phyloP scores from a whole-genome alignment of 1,140 invertebrate species.

The Drosophila subpulchrella region DNA sequence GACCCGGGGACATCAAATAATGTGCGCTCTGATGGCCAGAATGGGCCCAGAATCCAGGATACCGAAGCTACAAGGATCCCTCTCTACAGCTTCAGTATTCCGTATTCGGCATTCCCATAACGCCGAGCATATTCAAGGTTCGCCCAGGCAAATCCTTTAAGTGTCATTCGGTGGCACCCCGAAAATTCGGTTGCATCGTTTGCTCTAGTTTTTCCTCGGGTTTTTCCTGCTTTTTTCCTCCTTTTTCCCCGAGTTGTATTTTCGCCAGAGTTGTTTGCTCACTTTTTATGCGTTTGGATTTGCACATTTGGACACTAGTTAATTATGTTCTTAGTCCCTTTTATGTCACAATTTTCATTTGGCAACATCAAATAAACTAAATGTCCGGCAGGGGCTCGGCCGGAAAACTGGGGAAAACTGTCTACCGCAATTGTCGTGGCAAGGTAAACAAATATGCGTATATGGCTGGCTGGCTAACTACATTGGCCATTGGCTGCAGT shows the following conservation, averaged over 20 bases:
- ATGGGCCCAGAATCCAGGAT: slow-evolving; percentile 10
- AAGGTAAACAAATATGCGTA: slow-evolving; percentile 81
- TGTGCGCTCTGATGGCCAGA: slow-evolving; percentile 41
- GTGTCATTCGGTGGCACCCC: slow-evolving; percentile 63
- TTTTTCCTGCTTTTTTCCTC: slow-evolving; percentile 3
- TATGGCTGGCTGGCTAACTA: slow-evolving; percentile 64
- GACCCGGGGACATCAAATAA: slow-evolving; percentile 43
- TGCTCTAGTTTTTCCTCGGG: slow-evolving; percentile 24
- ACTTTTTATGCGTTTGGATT: slow-evolving; percentile 80
- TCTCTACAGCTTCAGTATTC: slow-evolving; percentile 3
- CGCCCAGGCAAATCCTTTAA: slow-evolving; percentile 70
- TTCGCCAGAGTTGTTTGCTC: slow-evolving; percentile 47
- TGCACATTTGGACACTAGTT: slow-evolving; percentile 80
- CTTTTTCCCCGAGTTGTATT: background rate
- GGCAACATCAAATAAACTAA: slow-evolving; percentile 81
- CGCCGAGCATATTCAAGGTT: slow-evolving; percentile 59
- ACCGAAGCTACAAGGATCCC: background rate
- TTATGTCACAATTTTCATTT: slow-evolving; percentile 83
- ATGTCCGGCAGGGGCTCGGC: slow-evolving; percentile 52
- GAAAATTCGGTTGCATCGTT: slow-evolving; percentile 45
- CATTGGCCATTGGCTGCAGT: slow-evolving; percentile 74
- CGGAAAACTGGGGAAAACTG: slow-evolving; percentile 34
- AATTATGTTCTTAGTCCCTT: slow-evolving; percentile 83
- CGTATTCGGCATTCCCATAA: slow-evolving; percentile 36
- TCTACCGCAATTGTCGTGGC: slow-evolving; percentile 78